Evolutionary conservation across 2,113 vertebrate genomes (phyloP).

Genomic region (Charadrius vociferus): DNA sequence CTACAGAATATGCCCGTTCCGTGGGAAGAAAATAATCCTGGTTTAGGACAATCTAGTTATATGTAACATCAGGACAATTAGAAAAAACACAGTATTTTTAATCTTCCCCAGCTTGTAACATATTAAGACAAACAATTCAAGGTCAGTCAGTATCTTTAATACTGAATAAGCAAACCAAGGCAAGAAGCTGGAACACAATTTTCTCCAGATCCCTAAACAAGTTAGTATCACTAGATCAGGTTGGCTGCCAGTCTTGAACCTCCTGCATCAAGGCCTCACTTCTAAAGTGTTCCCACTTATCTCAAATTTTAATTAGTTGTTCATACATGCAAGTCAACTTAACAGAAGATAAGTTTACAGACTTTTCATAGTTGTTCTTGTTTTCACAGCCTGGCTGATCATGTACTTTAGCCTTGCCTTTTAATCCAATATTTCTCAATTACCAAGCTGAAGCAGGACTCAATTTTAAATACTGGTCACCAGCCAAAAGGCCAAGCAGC

Average conservation of each 20-base stretch:
- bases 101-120: background rate
- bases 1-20: fast-evolving
- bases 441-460: background rate
- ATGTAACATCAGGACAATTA: fast-evolving
- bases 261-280: background rate
- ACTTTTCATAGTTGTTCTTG: background rate
- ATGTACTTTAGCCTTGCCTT: background rate
- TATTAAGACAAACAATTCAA: background rate
- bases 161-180: background rate
- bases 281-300: background rate
- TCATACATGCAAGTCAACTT: background rate
- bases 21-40: background rate
- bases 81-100: background rate
- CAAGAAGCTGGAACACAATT: background rate
- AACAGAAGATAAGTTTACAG: background rate
- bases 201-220: background rate
- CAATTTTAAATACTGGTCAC: background rate
- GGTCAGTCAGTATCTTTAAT: background rate
- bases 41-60: background rate
- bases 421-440: background rate
- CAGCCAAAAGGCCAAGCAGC: background rate
- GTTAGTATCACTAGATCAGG: background rate
- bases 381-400: background rate
- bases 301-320: background rate
- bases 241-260: background rate